Conservation (phyloP, 23 tunicate genomes). For the Aplidium turbinatum region DNA sequence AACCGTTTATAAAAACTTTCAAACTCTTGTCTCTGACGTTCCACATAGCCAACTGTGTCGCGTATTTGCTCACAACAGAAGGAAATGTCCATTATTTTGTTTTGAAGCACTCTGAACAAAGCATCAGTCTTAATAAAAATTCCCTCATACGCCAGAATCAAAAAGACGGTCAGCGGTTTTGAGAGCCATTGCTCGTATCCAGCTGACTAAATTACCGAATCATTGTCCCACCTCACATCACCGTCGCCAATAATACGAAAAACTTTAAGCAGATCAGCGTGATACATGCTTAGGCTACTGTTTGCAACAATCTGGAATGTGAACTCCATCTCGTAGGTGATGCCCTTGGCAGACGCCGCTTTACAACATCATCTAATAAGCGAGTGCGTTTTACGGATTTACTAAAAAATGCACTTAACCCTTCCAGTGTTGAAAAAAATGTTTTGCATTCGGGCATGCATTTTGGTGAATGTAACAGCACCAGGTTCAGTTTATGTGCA, state of each 20-base stretch:
- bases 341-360: slow-evolving; percentile 20
- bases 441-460: slow-evolving; percentile 21
- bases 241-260: slow-evolving; percentile 5
- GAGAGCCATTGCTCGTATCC: neutral
- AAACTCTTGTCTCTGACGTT: slow-evolving; percentile 2
- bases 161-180: neutral
- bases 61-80: slow-evolving; percentile 1
- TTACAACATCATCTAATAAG: slow-evolving; percentile 14
- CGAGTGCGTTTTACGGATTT: slow-evolving; percentile 1
- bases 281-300: slow-evolving; percentile 28
- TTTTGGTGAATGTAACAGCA: slow-evolving; percentile 16
- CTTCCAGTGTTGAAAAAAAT: neutral
- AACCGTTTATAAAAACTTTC: neutral
- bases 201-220: too few species aligned
- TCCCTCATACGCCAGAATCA: neutral
- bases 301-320: neutral
- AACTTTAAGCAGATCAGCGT: slow-evolving; percentile 11
- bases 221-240: neutral
- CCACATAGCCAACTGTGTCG: neutral
- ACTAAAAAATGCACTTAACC: slow-evolving; percentile 9
- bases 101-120: neutral
- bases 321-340: slow-evolving; percentile 25
- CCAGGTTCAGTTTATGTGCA: slow-evolving; percentile 14
- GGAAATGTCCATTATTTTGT: neutral
- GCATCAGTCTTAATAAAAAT: neutral